phyloP scores from a whole-genome alignment of 1,140 invertebrate genomes.

The Zaprionus ornatus region DNA sequence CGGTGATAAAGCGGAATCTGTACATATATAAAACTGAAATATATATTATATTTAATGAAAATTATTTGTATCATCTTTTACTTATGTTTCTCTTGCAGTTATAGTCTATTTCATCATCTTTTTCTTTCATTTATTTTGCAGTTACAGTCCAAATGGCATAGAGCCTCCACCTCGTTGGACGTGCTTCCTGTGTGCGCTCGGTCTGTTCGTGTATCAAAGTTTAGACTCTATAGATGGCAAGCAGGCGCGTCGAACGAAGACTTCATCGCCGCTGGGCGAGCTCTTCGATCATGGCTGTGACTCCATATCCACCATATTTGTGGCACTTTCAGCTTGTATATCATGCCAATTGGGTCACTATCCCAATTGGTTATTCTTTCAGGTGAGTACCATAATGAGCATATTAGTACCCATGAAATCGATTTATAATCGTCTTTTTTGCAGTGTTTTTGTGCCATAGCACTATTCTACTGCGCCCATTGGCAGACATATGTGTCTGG shows the following conservation, averaged over 20 bases:
- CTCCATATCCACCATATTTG: conserved; percentile 98
- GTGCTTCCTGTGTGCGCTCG: conserved; percentile 95
- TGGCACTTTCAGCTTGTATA: conserved; percentile 96
- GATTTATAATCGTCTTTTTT: conserved; percentile 56
- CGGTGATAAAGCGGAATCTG: background rate
- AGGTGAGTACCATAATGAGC: conserved; percentile 84
- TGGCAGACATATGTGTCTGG: conserved; percentile 99
- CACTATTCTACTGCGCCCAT: conserved; percentile 98
- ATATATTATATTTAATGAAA: background rate
- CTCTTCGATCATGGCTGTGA: conserved; percentile 99
- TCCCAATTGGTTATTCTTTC: conserved; percentile 97
- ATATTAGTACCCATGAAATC: background rate
- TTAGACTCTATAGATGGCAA: conserved; percentile 99
- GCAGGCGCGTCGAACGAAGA: conserved; percentile 97
- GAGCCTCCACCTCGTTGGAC: conserved; percentile 95
- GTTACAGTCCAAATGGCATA: conserved; percentile 87
- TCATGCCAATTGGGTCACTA: conserved; percentile 95
- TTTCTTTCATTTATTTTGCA: conserved; percentile 55
- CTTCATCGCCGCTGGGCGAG: conserved; percentile 97
- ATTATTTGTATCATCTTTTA: background rate
- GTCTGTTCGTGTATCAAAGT: conserved; percentile 99
- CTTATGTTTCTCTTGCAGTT: conserved; percentile 82
- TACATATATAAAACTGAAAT: too few relatives aligned
- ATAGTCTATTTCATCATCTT: conserved; percentile 83
- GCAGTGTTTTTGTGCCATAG: conserved; percentile 95